phyloP scores from a whole-genome alignment of 2,113 vertebrate species.

The Pomatorhinus ruficollis region DNA sequence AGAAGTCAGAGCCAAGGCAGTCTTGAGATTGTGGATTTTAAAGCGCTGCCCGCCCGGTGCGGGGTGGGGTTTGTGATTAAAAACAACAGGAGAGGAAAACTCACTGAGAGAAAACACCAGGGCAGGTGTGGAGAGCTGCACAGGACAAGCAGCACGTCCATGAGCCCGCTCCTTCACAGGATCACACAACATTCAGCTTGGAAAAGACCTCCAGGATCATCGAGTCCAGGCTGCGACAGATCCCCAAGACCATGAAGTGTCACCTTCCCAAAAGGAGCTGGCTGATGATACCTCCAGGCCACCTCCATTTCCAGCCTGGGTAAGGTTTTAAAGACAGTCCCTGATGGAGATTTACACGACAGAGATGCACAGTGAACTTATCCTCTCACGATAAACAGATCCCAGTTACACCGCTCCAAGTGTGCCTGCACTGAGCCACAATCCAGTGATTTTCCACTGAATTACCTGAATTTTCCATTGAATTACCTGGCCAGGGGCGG shows the following conservation, averaged over 20 bases:
- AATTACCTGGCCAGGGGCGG: not conserved
- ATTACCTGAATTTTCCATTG: not conserved
- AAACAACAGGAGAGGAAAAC: not conserved
- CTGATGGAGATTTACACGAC: not conserved
- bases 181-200: not conserved
- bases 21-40: not conserved
- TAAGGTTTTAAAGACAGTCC: not conserved
- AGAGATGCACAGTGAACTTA: not conserved
- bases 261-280: not conserved
- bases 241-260: not conserved
- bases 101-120: no score
- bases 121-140: not conserved
- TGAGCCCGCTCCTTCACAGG: not conserved
- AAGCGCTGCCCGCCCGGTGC: accelerated
- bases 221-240: accelerated
- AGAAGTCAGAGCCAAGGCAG: not conserved
- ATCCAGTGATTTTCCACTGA: not conserved
- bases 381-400: accelerated
- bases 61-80: accelerated
- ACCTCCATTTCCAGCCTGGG: not conserved
- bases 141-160: accelerated
- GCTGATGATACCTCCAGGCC: not conserved
- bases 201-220: not conserved
- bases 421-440: not conserved
- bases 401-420: not conserved